Evolutionary conservation across 2,113 vertebrate genomes (phyloP).

Genomic region (Lepus americanus): DNA sequence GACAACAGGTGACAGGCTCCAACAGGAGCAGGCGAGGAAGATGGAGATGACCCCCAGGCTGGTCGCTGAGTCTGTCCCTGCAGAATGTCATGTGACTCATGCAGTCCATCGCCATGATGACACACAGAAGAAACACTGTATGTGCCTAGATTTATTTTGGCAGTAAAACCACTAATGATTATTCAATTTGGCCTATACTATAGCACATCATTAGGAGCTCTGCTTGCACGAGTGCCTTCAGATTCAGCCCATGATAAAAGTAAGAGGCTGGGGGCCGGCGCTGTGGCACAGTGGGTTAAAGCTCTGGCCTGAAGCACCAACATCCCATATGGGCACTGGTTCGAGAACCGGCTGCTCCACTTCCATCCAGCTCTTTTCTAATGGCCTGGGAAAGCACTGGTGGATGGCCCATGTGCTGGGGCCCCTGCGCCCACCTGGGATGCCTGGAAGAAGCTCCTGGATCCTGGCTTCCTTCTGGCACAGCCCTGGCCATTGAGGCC

Average conservation of each 20-base stretch:
- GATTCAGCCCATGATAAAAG: not conserved
- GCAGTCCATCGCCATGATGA: not conserved
- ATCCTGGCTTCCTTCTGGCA: too few relatives aligned
- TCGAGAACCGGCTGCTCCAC: too few relatives aligned
- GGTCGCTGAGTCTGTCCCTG: not conserved
- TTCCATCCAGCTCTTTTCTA: too few relatives aligned
- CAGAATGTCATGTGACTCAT: not conserved
- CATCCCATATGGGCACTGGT: too few relatives aligned
- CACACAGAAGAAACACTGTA: conserved; percentile 12
- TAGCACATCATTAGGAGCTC: conserved; percentile 29
- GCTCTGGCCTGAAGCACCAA: too few relatives aligned
- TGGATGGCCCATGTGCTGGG: too few relatives aligned
- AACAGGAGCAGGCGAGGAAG: not conserved
- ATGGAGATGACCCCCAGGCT: not conserved
- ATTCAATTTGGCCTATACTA: conserved; percentile 14
- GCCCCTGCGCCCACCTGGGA: too few relatives aligned
- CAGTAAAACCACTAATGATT: conserved; percentile 50
- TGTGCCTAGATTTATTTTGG: conserved; percentile 38
- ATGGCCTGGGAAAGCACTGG: too few relatives aligned
- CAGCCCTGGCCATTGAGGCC: too few relatives aligned
- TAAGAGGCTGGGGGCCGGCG: too few relatives aligned
- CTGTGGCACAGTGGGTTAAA: too few relatives aligned
- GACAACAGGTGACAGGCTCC: conserved; percentile 36
- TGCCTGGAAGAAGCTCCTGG: too few relatives aligned
- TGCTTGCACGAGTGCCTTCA: not conserved